Conservation (phyloP, 2,113 vertebrate genomes). For the Scytalopus superciliaris region DNA sequence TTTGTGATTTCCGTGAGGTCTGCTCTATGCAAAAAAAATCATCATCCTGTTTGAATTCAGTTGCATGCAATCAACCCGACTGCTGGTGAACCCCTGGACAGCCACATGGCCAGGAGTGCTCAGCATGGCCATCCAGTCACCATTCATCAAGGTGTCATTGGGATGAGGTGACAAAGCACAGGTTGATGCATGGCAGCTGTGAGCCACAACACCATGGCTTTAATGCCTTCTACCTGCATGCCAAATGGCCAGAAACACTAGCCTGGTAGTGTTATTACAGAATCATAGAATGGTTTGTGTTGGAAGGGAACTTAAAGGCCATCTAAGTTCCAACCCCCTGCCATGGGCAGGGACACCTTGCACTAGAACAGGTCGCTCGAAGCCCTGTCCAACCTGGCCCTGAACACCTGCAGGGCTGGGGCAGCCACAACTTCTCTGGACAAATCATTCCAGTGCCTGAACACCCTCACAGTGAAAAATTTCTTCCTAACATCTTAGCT, state of each 20-base stretch:
- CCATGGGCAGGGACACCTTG: not conserved
- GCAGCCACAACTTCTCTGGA: not conserved
- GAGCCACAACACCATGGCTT: not conserved
- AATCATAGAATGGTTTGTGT: not conserved
- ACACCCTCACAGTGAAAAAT: not conserved
- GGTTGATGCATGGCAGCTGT: not conserved
- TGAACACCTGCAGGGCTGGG: not conserved
- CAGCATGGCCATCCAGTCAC: not conserved
- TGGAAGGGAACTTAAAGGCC: not conserved
- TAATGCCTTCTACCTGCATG: not conserved
- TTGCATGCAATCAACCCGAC: not conserved
- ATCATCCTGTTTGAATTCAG: not conserved
- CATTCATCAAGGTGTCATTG: fast-evolving
- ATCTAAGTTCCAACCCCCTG: not conserved
- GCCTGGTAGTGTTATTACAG: not conserved
- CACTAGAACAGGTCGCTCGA: not conserved
- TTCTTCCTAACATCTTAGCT: not conserved
- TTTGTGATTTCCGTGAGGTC: not conserved
- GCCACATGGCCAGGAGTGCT: not conserved
- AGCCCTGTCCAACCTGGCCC: not conserved
- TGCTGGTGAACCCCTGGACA: not conserved
- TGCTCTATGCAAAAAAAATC: not conserved
- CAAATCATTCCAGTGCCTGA: not conserved
- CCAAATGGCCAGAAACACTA: not conserved
- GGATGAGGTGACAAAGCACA: not conserved